Evolutionary conservation across 92 coral and sea anemone genomes (phyloP).

Genomic region (Parazoanthus swiftii): DNA sequence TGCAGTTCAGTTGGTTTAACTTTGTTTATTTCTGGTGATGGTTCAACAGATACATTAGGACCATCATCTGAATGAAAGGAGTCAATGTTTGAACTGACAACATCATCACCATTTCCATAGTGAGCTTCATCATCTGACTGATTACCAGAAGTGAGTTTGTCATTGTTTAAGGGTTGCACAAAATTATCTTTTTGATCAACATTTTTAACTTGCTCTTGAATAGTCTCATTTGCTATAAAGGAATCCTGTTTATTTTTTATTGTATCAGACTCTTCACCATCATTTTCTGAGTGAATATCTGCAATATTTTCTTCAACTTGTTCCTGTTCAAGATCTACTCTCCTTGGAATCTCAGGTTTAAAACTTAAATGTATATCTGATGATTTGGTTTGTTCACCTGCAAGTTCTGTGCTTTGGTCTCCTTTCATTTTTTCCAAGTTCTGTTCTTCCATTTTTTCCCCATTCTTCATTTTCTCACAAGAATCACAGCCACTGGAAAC

Average conservation of each 20-base stretch:
- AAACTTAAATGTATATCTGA: background rate
- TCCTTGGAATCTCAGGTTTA: slow-evolving; percentile 36
- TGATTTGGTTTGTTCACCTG: background rate
- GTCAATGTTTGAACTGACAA: background rate
- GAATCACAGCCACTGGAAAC: background rate
- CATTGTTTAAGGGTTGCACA: background rate
- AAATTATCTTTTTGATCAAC: background rate
- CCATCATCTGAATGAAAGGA: background rate
- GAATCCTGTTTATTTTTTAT: background rate
- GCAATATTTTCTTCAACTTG: background rate
- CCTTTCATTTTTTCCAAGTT: background rate
- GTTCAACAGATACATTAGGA: background rate
- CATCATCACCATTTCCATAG: background rate
- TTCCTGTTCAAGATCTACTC: slow-evolving; percentile 31
- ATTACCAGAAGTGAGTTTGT: background rate
- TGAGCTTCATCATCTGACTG: background rate
- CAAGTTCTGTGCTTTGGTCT: background rate
- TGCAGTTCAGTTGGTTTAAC: background rate
- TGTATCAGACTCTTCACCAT: background rate
- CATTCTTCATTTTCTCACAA: background rate
- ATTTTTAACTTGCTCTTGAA: background rate
- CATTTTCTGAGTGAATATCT: background rate
- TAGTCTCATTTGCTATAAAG: background rate
- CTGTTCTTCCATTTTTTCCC: background rate
- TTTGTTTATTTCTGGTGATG: background rate